Base-by-base conservation (phyloP, 2,113 vertebrate genomes). In the Mola mola region DNA sequence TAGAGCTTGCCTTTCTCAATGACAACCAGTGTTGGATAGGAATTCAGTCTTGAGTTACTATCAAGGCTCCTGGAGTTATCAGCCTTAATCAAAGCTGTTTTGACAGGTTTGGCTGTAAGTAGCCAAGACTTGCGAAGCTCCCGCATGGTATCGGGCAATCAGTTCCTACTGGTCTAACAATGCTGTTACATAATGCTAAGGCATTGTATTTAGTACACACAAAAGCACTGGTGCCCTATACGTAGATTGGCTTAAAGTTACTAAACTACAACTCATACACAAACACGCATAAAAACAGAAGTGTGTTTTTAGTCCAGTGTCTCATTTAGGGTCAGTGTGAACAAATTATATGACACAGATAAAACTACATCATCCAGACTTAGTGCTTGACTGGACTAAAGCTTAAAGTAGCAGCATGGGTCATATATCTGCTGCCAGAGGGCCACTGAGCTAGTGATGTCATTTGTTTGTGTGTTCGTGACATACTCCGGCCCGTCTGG, bases 1-100 rank as follows among this genome's bases (percentile, higher is more conserved):
- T 50, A 78, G 52, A 43, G 16, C 56, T 19, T 47, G 59, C 51
- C 38, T 74, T 81, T 79, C 1, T 16, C 72, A 81, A 46, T 71
- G 55, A 68, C 76, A 71, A 71, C 71, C 52, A 57, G n/a, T 51
- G 49, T 34, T 40, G 24, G 22, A n/a, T 28, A 49, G 66, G 37
- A 59, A 71, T 77, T 79, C 50, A 71, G 62, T 48, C 64, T 44
- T 72, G 70, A 78, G 53, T 56, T 75, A 60, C 72, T 62, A 4
- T 65, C 56, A 55, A n/a, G 42, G 31, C 49, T 64, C 42, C 42
- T 4, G 1, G 57, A 42, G 74, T 74, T 69, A 82, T 82, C 83
- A 69, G 61, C 58, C 64, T 78, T 72, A 72, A 84, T 81, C 75
- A 68, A 73, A 72, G 67, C 61, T 87, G 72, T 80, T 79, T 66